Conservation (phyloP, 1,140 invertebrate genomes). For the Helicorthomorpha holstii region DNA sequence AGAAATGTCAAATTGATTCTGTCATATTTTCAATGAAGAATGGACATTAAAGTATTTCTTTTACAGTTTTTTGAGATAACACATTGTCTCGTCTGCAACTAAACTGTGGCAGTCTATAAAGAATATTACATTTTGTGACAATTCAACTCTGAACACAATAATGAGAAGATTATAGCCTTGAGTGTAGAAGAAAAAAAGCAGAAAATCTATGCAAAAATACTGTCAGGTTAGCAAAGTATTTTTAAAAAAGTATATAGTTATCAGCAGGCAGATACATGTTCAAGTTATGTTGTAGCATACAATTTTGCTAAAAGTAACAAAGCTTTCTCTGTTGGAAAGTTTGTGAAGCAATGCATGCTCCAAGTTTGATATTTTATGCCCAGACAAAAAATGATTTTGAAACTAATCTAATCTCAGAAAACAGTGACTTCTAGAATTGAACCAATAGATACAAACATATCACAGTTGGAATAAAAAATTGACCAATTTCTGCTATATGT, state of each 20-base stretch:
- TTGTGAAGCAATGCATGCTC: conserved; percentile 2
- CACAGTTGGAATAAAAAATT: background rate
- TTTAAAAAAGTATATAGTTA: conserved; percentile 6
- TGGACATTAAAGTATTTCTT: no score
- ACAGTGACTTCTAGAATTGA: conserved; percentile 2
- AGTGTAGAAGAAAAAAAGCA: background rate
- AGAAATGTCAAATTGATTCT: no score
- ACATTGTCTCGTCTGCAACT: conserved; percentile 2
- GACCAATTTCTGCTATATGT: no score
- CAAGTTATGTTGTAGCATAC: conserved; percentile 3
- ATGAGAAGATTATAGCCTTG: background rate
- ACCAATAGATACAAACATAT: conserved; percentile 4
- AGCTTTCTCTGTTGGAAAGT: conserved; percentile 2
- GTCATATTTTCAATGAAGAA: no score
- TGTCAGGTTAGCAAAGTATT: background rate
- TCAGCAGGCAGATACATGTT: background rate
- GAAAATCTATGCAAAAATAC: background rate
- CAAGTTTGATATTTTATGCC: background rate
- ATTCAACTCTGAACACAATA: background rate
- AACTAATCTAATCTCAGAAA: conserved; percentile 4
- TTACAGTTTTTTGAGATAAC: background rate
- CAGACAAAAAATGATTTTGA: background rate
- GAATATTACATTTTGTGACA: conserved; percentile 2
- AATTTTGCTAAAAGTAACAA: conserved; percentile 8
- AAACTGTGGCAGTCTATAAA: conserved; percentile 6